Conservation (phyloP, 2,888 invertebrate genomes). For the Scaeva pyrastri region DNA sequence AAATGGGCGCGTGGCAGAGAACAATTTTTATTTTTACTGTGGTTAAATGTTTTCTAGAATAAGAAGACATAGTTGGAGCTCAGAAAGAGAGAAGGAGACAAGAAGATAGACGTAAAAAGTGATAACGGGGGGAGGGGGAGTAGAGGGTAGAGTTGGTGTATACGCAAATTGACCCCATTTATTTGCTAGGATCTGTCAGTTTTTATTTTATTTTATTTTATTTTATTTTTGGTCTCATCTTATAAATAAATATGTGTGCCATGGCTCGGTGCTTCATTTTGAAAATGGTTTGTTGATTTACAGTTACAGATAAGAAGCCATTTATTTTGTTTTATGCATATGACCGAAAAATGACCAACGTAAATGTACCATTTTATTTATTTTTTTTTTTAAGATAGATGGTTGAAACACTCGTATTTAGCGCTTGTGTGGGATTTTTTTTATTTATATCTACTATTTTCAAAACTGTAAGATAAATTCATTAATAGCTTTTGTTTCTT, state of each 20-base stretch:
- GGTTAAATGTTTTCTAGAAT: constrained; percentile 44
- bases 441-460: neutral
- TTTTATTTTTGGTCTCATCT: constrained; percentile 19
- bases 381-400: constrained; percentile 32
- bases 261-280: constrained; percentile 54
- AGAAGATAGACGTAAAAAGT: neutral
- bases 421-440: constrained; percentile 23
- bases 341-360: constrained; percentile 66
- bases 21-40: constrained; percentile 33
- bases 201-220: constrained; percentile 32
- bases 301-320: constrained; percentile 70
- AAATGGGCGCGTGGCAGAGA: constrained; percentile 39
- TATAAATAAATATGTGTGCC: neutral
- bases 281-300: constrained; percentile 75
- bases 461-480: neutral
- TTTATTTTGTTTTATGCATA: constrained; percentile 74
- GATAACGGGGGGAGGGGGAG: neutral
- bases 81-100: neutral
- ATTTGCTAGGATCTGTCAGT: constrained; percentile 75
- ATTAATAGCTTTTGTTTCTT: neutral
- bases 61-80: neutral
- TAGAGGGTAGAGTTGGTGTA: constrained; percentile 43
- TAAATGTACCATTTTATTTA: constrained; percentile 51
- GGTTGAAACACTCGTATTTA: constrained; percentile 11
- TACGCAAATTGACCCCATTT: constrained; percentile 82